phyloP scores from a whole-genome alignment of 2,888 invertebrate genomes.

The Oscheius sp. region DNA sequence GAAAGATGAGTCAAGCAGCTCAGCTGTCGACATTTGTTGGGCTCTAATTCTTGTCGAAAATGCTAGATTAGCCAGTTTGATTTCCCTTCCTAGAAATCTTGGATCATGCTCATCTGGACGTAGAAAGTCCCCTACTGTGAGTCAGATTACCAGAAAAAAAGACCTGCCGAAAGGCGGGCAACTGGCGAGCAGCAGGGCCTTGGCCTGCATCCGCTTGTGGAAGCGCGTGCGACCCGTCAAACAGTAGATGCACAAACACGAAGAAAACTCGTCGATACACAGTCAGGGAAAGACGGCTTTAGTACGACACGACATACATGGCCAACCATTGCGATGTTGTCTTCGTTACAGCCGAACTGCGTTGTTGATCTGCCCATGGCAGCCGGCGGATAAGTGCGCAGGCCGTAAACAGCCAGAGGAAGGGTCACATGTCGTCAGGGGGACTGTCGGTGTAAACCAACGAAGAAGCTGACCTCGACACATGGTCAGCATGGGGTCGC shows the following conservation, averaged over 20 bases:
- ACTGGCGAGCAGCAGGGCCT: not conserved
- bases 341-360: not conserved
- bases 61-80: too few relatives aligned
- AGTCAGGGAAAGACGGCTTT: not conserved
- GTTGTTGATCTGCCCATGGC: not conserved
- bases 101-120: too few relatives aligned
- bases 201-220: not conserved
- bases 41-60: too few relatives aligned
- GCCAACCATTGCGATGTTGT: not conserved
- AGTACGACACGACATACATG: conserved; percentile 8
- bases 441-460: conserved; percentile 23
- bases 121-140: too few relatives aligned
- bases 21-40: too few relatives aligned
- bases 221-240: conserved; percentile 20
- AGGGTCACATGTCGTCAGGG: conserved; percentile 18
- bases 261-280: conserved; percentile 12
- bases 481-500: conserved; percentile 13
- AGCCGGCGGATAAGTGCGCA: conserved; percentile 5
- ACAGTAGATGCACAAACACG: conserved; percentile 20
- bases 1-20: too few relatives aligned
- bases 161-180: not conserved
- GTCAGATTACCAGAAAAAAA: too few relatives aligned
- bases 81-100: too few relatives aligned
- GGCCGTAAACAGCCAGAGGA: conserved; percentile 17
- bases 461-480: conserved; percentile 23